These are phyloP conservation scores for Fopius arisanus DNA, from an alignment of 1,140 invertebrate genomes.

Conservation along the genomic window DNA sequence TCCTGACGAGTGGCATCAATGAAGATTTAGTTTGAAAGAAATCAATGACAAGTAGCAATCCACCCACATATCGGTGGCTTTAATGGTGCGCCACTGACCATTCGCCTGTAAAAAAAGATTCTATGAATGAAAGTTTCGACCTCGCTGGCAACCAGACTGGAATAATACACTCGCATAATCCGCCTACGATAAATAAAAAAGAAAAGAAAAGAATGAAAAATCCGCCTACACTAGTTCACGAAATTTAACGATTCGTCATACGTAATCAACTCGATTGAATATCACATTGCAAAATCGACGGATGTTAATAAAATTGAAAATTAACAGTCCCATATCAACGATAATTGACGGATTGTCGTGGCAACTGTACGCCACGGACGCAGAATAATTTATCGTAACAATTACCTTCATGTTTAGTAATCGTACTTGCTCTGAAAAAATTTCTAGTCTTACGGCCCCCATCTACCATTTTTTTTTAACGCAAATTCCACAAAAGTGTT, in stretches of 20 bases:
- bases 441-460: too few relatives aligned
- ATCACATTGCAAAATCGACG: too few relatives aligned
- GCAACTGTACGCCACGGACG: too few relatives aligned
- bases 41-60: background rate
- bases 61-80: background rate
- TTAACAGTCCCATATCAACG: too few relatives aligned
- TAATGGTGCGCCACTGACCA: constrained; percentile 9
- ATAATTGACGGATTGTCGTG: too few relatives aligned
- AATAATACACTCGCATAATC: constrained; percentile 29
- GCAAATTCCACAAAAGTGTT: too few relatives aligned
- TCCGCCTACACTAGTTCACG: background rate
- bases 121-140: constrained; percentile 40
- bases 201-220: background rate
- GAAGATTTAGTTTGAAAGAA: background rate
- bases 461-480: too few relatives aligned
- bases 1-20: background rate
- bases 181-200: constrained; percentile 1
- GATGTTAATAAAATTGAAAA: too few relatives aligned
- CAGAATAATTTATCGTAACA: too few relatives aligned
- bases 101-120: constrained; percentile 14
- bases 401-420: too few relatives aligned
- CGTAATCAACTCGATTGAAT: background rate
- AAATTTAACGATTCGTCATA: background rate
- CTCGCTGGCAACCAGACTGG: constrained; percentile 37
- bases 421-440: too few relatives aligned